A percentile compares a stretch with the other conserved stretches of the same genome.
These are phyloP conservation scores for Xestia rhomboidea DNA, from an alignment of 2,888 invertebrate species.

Conservation along the genomic window DNA sequence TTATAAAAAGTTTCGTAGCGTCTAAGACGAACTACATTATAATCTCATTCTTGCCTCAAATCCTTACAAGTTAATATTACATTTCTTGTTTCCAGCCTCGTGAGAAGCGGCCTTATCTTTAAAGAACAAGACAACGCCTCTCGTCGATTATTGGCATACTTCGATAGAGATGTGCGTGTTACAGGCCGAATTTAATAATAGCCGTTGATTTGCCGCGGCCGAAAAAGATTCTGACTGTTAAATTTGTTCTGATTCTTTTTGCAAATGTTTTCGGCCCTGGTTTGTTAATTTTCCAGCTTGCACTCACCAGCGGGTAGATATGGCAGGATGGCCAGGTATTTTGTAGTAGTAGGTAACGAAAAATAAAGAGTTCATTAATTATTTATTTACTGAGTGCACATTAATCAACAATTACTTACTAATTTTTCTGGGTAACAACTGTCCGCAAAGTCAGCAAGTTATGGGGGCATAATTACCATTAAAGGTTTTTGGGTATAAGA, in stretches of 20 bases:
- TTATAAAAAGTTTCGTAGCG: neutral
- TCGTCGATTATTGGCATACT: constrained; percentile 47
- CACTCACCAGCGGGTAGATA: no score
- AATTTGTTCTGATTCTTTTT: neutral
- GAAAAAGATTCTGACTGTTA: neutral
- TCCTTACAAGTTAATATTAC: neutral
- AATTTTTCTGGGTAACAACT: neutral
- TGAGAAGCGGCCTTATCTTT: constrained; percentile 24
- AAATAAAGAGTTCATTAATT: neutral
- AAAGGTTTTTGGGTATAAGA: no score
- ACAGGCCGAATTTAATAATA: constrained; percentile 32
- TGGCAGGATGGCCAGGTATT: no score
- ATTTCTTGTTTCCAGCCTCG: constrained; percentile 30
- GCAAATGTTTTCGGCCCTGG: neutral
- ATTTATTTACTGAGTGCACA: neutral
- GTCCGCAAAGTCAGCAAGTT: neutral
- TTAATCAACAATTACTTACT: neutral
- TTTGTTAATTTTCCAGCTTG: neutral
- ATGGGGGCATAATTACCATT: neutral
- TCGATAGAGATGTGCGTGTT: constrained; percentile 39
- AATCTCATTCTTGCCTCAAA: neutral
- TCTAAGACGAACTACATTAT: neutral
- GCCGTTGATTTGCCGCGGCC: neutral
- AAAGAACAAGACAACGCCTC: constrained; percentile 39
- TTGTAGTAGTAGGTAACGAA: neutral